Base-by-base conservation (phyloP, 2,888 invertebrate genomes). In the Petrolisthes manimaculis region DNA sequence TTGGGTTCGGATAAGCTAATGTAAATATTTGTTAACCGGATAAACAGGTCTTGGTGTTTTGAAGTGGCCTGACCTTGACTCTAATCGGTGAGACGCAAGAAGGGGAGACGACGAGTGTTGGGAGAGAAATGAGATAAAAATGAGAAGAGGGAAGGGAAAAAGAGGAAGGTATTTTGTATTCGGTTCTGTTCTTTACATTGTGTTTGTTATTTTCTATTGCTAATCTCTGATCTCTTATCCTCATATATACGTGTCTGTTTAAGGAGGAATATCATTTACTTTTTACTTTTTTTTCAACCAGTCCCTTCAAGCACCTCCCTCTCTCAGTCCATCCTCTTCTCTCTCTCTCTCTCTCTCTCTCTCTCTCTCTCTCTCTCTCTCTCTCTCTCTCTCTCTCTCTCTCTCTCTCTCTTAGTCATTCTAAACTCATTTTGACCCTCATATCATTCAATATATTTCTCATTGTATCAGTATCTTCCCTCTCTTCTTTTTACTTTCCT, bases 141-240 rank as follows among this genome's bases (percentile, higher is more conserved):
- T 14, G 80, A 24, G 3, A 24, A 21, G 5, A 21, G 21, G 74
- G 21, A n/a, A n/a, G n/a, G 74, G 74, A 21, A 21, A 12, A 24
- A 80, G 24, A 24, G 80, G 56, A n/a, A 80, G 6, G 61, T 6
- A 61, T 6, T 61, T 9, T 61, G 14, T 61, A 61, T 61, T 61
- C 54, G 21, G 53, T 54, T 54, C n/a, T 78, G 53, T 53, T 78
- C 55, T 78, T 78, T 54, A 54, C 55, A 78, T 18, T 54, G n/a
- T 54, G 55, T 78, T 78, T 78, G 78, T 78, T 18, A 78, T 78
- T 78, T 78, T 21, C 53, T 78, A 53, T 54, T 53, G 53, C 55
- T 54, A 53, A 53, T 78, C 53, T 54, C 78, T 54, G 78, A 53
- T 78, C 54, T 78, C 78, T 78, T 78, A n/a, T 37, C n/a, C n/a